Conservation (phyloP, 2,888 invertebrate species). For the Perizoma affinitatum region DNA sequence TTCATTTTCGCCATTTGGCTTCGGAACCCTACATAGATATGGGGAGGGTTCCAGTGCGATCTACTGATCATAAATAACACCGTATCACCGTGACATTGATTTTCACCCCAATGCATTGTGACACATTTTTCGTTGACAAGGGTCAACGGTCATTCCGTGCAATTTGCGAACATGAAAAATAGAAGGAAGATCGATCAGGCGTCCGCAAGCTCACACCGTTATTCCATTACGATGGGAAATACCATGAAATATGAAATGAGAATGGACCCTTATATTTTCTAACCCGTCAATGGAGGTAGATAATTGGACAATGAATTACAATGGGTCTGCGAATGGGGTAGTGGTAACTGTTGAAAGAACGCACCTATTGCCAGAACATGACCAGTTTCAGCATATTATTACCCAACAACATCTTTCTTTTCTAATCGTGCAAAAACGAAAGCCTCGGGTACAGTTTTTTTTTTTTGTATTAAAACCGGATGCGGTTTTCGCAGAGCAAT, state of each 20-base stretch:
- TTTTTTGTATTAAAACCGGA: constrained; percentile 42
- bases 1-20: no score
- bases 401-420: not conserved
- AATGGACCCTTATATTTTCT: constrained; percentile 68
- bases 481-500: constrained; percentile 44
- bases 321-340: constrained; percentile 28
- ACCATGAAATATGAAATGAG: constrained; percentile 73
- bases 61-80: constrained; percentile 25
- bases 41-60: constrained; percentile 4
- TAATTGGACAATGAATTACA: constrained; percentile 50
- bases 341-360: constrained; percentile 28
- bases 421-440: constrained; percentile 9
- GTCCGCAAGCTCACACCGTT: constrained; percentile 70
- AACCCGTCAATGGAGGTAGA: constrained; percentile 47
- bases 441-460: constrained; percentile 31
- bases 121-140: constrained; percentile 69
- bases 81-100: constrained; percentile 34
- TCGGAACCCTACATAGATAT: constrained; percentile 13
- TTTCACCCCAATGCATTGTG: constrained; percentile 42
- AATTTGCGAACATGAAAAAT: constrained; percentile 80
- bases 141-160: constrained; percentile 70
- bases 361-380: no score
- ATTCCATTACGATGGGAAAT: constrained; percentile 74
- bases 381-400: no score
- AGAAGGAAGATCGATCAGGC: constrained; percentile 66